Conservation (phyloP, 2,797 vertebrate genomes). For the Catharus ustulatus region DNA sequence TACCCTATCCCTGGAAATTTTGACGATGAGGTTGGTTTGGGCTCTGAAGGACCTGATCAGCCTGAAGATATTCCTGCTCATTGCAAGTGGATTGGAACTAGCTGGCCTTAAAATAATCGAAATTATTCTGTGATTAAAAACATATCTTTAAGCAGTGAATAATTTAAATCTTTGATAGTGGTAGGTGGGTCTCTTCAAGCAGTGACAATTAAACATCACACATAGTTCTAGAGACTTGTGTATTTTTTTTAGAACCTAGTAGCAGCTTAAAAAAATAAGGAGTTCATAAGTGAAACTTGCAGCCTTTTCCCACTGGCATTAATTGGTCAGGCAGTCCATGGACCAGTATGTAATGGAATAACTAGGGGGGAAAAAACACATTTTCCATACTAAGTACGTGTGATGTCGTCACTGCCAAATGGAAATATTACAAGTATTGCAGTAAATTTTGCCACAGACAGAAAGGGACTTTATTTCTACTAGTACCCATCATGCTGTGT, state of each 20-base stretch:
- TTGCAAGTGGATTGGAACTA: background rate
- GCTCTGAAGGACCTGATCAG: background rate
- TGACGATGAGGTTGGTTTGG: rapidly evolving
- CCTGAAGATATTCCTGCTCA: background rate
- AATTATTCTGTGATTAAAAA: background rate
- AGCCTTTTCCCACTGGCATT: background rate
- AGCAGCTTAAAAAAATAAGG: background rate
- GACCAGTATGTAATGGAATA: background rate
- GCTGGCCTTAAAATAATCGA: background rate
- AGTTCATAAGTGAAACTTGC: background rate
- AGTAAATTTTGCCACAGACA: constrained; percentile 10
- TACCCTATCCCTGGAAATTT: background rate
- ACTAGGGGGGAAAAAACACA: background rate
- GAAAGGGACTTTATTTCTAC: background rate
- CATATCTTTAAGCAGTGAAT: background rate
- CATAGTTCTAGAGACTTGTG: background rate
- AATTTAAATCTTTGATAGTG: background rate
- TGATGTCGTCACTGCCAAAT: background rate
- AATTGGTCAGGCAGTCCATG: background rate
- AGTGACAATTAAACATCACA: background rate
- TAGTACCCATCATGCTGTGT: background rate
- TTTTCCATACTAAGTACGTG: background rate
- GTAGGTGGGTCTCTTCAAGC: background rate
- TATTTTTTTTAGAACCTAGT: background rate
- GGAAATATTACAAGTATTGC: background rate